phyloP scores from a whole-genome alignment of 2,888 invertebrate genomes.

The Melanchra persicariae region DNA sequence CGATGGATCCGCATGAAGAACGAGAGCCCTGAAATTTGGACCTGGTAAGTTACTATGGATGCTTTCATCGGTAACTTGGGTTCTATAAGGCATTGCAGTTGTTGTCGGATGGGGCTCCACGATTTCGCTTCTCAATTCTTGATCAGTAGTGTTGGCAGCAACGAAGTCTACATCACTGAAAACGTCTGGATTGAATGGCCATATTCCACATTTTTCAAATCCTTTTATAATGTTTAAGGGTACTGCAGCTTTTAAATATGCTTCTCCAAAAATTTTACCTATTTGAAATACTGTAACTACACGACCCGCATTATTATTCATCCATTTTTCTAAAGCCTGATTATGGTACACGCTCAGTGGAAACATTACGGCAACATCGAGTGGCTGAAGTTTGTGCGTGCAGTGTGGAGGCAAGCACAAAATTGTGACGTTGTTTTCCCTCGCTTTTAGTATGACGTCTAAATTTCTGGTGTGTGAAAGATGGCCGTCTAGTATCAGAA shows the following conservation, averaged over 20 bases:
- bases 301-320: conserved; percentile 52
- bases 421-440: conserved; percentile 67
- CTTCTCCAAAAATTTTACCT: conserved; percentile 40
- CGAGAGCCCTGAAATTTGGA: conserved; percentile 8
- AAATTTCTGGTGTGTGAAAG: conserved; percentile 59
- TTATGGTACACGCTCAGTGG: conserved; percentile 56
- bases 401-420: conserved; percentile 72
- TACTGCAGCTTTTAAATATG: conserved; percentile 47
- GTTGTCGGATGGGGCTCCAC: conserved; percentile 10
- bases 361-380: conserved; percentile 54
- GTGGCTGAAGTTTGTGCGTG: conserved; percentile 51
- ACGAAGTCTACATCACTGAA: conserved; percentile 41
- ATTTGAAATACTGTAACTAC: conserved; percentile 40
- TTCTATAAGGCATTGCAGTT: conserved; percentile 9
- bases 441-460: conserved; percentile 64
- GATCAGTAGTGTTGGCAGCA: conserved; percentile 44
- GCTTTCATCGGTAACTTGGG: conserved; percentile 9
- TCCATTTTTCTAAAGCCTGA: conserved; percentile 51
- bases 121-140: conserved; percentile 24
- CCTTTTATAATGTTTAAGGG: background rate
- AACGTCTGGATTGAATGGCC: background rate
- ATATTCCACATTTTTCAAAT: conserved; percentile 3
- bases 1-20: conserved; percentile 12
- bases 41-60: conserved; percentile 2
- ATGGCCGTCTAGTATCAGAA: conserved; percentile 9